A percentile compares a stretch with the other conserved stretches of the same genome.
These are phyloP conservation scores for Onchidella celtica DNA, from an alignment of 2,888 invertebrate genomes.

Conservation along the genomic window DNA sequence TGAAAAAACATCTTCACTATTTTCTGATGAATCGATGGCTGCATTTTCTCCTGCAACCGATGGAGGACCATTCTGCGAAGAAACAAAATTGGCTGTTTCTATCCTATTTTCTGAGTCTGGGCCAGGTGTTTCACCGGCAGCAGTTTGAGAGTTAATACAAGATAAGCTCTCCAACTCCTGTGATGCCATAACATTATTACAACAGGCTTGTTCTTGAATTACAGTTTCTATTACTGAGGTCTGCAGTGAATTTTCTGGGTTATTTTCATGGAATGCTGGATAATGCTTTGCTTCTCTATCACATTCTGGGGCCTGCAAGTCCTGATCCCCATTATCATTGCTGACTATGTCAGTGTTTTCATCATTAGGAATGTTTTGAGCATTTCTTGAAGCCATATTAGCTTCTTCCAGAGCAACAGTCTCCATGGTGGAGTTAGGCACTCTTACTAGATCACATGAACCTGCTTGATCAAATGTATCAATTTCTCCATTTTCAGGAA, in stretches of 20 bases:
- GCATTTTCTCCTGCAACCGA: too few species aligned
- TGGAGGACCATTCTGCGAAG: too few species aligned
- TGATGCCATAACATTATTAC: too few species aligned
- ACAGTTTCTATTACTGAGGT: too few species aligned
- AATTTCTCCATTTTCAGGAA: constrained; percentile 23
- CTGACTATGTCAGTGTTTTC: neutral
- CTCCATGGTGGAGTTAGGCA: neutral
- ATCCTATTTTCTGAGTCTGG: too few species aligned
- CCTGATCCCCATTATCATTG: constrained; percentile 3
- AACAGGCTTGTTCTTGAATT: too few species aligned
- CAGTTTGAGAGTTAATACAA: too few species aligned
- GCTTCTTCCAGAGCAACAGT: neutral
- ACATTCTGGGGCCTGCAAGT: constrained; percentile 46
- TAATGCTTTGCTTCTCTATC: constrained; percentile 44
- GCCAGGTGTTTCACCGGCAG: too few species aligned
- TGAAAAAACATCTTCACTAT: too few species aligned
- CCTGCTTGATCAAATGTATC: neutral
- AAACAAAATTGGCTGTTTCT: too few species aligned
- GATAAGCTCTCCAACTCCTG: too few species aligned
- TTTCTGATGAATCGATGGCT: too few species aligned
- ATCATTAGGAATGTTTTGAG: neutral
- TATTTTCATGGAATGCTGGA: neutral
- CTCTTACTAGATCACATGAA: neutral
- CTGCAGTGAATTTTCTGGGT: neutral
- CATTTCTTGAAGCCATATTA: neutral